These are phyloP conservation scores for Acipenser transmontanus DNA, from an alignment of 2,797 vertebrate species.

Conservation along the genomic window DNA sequence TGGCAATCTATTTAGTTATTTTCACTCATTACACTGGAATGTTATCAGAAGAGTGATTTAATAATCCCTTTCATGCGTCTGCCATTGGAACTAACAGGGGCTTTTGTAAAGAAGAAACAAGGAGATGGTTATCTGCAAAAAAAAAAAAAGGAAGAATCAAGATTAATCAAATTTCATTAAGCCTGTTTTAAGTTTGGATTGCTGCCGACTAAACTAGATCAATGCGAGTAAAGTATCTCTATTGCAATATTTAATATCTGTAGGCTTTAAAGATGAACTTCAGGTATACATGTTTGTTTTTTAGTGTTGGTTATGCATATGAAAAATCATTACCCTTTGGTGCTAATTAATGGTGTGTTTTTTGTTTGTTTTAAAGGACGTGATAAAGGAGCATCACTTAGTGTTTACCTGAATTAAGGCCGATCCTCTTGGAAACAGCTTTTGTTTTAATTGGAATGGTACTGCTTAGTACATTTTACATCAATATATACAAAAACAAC, in stretches of 20 bases:
- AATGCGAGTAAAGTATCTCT: background rate
- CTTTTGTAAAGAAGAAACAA: background rate
- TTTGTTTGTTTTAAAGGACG: too few relatives aligned
- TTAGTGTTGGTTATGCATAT: background rate
- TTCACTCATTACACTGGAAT: conserved; percentile 10
- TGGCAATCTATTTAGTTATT: background rate
- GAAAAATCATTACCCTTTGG: too few relatives aligned
- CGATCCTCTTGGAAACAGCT: too few relatives aligned
- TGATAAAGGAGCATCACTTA: too few relatives aligned
- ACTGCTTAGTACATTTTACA: too few relatives aligned
- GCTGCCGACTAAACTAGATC: background rate
- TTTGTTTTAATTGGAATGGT: too few relatives aligned
- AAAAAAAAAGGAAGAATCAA: background rate
- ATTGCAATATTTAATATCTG: background rate
- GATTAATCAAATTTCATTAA: background rate
- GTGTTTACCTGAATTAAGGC: too few relatives aligned
- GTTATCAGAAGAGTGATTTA: conserved; percentile 5
- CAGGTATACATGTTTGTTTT: background rate
- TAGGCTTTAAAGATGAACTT: background rate
- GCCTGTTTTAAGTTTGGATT: background rate
- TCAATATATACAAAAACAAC: background rate
- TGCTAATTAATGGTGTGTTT: too few relatives aligned
- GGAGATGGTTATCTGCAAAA: background rate
- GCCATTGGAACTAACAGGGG: background rate
- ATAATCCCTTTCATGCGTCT: background rate